Percentiles rank a stretch among this genome's conserved stretches.
These are phyloP conservation scores for Ectobius pallidus DNA, from an alignment of 2,888 invertebrate species.

Conservation along the genomic window DNA sequence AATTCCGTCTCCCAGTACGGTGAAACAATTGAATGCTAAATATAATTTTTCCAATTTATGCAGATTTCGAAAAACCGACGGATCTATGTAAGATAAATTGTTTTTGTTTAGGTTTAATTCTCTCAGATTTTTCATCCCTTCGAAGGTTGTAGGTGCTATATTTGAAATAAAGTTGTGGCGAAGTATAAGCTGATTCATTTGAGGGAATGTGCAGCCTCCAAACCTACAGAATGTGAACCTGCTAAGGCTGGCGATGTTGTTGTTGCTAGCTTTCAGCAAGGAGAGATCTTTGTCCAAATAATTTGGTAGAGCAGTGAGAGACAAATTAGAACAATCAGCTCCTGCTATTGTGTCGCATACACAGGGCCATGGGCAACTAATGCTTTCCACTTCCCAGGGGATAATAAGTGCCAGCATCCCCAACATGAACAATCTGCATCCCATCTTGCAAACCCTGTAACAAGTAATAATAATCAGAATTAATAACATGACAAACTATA, in stretches of 20 bases:
- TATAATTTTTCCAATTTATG: conserved; percentile 5
- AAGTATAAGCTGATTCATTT: background rate
- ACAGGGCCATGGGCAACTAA: background rate
- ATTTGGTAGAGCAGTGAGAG: background rate
- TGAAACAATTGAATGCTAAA: background rate
- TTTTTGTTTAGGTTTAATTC: background rate
- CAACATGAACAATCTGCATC: background rate
- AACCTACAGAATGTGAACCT: background rate
- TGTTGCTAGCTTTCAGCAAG: background rate
- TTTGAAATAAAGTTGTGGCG: background rate
- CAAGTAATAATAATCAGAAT: too few relatives aligned
- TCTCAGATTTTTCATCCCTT: background rate
- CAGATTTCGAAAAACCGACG: background rate
- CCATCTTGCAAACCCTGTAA: background rate
- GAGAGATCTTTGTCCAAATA: background rate
- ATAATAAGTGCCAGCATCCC: background rate
- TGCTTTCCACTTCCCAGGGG: background rate
- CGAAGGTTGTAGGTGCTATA: background rate
- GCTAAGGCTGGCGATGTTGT: background rate
- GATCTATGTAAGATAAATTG: background rate
- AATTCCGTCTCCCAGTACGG: background rate
- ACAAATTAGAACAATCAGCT: background rate
- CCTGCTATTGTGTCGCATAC: background rate
- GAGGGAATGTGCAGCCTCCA: background rate
- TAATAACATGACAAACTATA: too few relatives aligned